Evolutionary conservation across 2,113 vertebrate species (phyloP).

Genomic region (Heloderma charlesbogerti): DNA sequence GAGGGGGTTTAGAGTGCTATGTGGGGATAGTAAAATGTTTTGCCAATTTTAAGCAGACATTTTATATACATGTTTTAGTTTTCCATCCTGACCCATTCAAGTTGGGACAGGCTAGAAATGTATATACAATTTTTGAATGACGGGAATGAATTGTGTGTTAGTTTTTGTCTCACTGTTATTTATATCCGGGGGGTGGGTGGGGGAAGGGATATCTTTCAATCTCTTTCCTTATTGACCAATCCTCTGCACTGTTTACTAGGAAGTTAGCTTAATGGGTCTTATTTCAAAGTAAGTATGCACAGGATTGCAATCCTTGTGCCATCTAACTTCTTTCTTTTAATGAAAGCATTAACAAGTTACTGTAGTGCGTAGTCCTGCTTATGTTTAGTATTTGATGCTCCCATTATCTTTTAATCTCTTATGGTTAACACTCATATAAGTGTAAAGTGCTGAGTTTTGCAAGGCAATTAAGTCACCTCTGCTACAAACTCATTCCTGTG

Average conservation of each 20-base stretch:
- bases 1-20: not conserved
- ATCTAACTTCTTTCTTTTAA: not conserved
- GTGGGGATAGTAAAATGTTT: not conserved
- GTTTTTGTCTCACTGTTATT: not conserved
- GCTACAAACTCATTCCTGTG: not conserved
- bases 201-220: no score
- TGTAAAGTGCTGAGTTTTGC: slow-evolving; percentile 13
- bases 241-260: not conserved
- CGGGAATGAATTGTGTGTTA: not conserved
- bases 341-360: not conserved
- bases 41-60: not conserved
- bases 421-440: not conserved
- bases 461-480: slow-evolving; percentile 44
- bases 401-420: slow-evolving; percentile 8
- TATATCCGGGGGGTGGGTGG: not conserved
- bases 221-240: not conserved
- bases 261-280: not conserved
- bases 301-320: not conserved
- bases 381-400: rapidly evolving
- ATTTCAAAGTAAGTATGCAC: not conserved
- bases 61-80: not conserved
- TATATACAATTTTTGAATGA: not conserved
- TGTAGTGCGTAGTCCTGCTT: not conserved
- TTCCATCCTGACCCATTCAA: not conserved
- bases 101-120: not conserved